Conservation (phyloP, 37 sponge, comb jelly and placozoan species). For the Diacarnus erythraeanus region DNA sequence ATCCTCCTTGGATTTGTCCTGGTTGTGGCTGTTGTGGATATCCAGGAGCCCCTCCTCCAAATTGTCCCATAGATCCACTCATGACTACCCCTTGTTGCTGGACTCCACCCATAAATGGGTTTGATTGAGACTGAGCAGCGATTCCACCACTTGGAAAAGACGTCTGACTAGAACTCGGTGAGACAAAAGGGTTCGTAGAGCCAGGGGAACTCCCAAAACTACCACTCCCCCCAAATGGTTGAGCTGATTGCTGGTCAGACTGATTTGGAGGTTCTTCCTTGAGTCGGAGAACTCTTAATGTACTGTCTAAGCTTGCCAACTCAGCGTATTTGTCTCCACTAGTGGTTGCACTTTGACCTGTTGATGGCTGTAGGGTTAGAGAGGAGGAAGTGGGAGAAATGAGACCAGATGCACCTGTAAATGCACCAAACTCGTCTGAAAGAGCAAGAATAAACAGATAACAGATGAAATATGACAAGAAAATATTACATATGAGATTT, state of each 20-base stretch:
- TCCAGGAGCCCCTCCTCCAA: not conserved
- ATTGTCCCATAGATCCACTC: not conserved
- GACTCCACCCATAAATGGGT: slow-evolving; percentile 7
- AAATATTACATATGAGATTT: not conserved
- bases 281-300: slow-evolving; percentile 45
- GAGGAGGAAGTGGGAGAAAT: too few species aligned
- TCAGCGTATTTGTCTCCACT: slow-evolving; percentile 68
- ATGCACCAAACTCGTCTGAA: slow-evolving; percentile 62
- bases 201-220: slow-evolving; percentile 19
- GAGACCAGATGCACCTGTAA: slow-evolving; percentile 25
- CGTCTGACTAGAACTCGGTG: not conserved
- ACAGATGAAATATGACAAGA: not conserved
- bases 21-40: slow-evolving; percentile 7
- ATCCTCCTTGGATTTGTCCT: slow-evolving; percentile 13
- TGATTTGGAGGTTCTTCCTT: slow-evolving; percentile 40
- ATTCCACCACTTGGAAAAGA: not conserved
- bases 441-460: not conserved
- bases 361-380: not conserved
- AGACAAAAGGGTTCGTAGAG: slow-evolving; percentile 26
- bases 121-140: slow-evolving; percentile 5
- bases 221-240: not conserved
- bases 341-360: not conserved
- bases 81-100: slow-evolving; percentile 7
- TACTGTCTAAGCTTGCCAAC: slow-evolving; percentile 56
- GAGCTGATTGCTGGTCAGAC: not conserved